Base-by-base conservation (phyloP, 1,140 invertebrate genomes). In the Bradysia coprophila region DNA sequence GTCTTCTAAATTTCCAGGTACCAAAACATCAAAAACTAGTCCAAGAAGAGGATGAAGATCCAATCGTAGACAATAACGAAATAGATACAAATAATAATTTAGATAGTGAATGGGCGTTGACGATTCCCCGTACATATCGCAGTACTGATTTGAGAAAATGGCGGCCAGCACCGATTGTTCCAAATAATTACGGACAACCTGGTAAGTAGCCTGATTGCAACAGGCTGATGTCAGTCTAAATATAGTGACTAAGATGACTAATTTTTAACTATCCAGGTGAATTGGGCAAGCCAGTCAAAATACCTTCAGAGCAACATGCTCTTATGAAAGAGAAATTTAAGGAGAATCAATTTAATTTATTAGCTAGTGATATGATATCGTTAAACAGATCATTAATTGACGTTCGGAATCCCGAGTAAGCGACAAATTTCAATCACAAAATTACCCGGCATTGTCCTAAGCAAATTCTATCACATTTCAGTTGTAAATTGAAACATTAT, bases 301-400 rank as follows among this genome's bases (percentile, higher is more conserved):
- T 95, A 51, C 78, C 87, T 21, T 64, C 78, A 3, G 79, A 88
- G 18, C 74, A 84, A 57, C 83, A 95, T 53, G 76, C 75, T 37
- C 61, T 87, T 22, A 88, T 92, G 70, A 82, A 93, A 65, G 88
- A 95, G 51, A 89, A 91, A 57, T 97, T 97, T 62, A 93, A 94
- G 62, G 71, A 92, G 47, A 96, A 98, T 68, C 92, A 99, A 66
- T 99, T 99, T 65, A 99, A 99, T 68, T 68, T 98, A 46, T 64
- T 97, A 57, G 94, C 93, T 37, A 96, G 90, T 63, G 93, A 99
- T 65, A 84, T 89, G 73, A 97, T 99, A 50, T 91, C 92, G 24
- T 62, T 98, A 24, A 98, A 98, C 67, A 71, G 96, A 52, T 91
- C 89, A 6, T 67, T 99, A 13, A 80, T 86, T 16, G 96, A 99